Base-by-base conservation (phyloP, 2,797 vertebrate species). In the Anomalospiza imberbis region DNA sequence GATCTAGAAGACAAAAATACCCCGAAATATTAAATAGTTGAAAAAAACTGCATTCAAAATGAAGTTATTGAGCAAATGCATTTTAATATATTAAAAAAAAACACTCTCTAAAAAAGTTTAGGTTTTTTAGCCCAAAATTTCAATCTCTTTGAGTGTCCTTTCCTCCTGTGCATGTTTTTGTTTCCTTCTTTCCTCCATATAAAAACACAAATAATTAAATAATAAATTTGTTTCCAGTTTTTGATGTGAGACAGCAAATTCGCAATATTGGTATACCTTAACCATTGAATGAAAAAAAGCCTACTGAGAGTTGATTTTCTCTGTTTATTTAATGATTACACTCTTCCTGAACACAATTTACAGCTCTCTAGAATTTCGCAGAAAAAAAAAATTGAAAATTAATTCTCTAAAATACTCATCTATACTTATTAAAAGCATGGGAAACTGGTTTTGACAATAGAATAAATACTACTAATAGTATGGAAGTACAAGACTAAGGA, bases 51-150 rank as follows among this genome's bases (percentile, higher is more conserved):
- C 1, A 17, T 40, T 67, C 4, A 25, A 17, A 78, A 57, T 31
- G 4, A 42, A 51, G 4, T 31, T 66, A 42, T 12, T 67, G 13
- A 66, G 21, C 13, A 65, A 72, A 55, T 19, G 3, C 0, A 81
- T 66, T 78, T 40, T 4, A 63, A 44, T 17, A 9, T 24, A 45
- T 32, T 42, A 42, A n/a, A 63, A 14, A 53, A 44, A 16, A 6
- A 17, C 1, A 73, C 6, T 55, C 24, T 75, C 53, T 58, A 0
- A 28, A 50, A 28, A 6, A 7, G 1, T 4, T 5, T 17, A 2
- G 2, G 2, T 3, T 13, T 70, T 58, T 60, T 22, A 40, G 1
- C 6, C 19, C 15, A 53, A 73, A 73, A 21, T 78, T 48, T 61
- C 20, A 62, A 1, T 26, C 7, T 54, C 6, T 53, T 31, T 71